phyloP scores from a whole-genome alignment of 2,888 invertebrate genomes.

The Liposcelis brunnea region DNA sequence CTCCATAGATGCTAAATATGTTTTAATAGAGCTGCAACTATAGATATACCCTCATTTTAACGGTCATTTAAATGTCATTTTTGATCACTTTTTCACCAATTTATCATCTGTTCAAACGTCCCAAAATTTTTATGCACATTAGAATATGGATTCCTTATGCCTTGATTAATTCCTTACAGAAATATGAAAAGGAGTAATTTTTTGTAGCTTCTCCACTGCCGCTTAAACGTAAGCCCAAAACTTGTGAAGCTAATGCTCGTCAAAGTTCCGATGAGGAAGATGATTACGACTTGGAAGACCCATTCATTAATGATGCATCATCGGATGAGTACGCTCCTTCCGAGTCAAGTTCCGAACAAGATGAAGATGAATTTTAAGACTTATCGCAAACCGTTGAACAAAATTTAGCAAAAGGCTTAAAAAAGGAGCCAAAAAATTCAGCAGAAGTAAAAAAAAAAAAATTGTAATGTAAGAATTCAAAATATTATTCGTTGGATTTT shows the following conservation, averaged over 20 bases:
- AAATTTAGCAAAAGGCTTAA: neutral
- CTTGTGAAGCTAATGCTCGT: conserved; percentile 15
- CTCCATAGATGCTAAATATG: no score
- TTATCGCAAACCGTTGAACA: neutral
- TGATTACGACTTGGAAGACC: conserved; percentile 25
- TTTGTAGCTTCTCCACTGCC: conserved; percentile 18
- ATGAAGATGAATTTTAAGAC: neutral
- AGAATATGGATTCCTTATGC: no score
- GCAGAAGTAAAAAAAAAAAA: no score
- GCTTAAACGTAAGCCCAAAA: conserved; percentile 17
- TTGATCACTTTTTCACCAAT: no score
- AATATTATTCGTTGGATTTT: no score
- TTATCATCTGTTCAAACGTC: no score
- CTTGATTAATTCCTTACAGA: conserved; percentile 15
- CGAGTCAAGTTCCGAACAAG: conserved; percentile 14
- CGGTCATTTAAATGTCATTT: no score
- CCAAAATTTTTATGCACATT: no score
- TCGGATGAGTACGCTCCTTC: conserved; percentile 32
- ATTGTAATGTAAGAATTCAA: no score
- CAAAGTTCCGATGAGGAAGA: conserved; percentile 24
- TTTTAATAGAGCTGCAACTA: no score
- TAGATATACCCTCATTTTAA: no score
- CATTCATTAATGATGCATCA: conserved; percentile 30
- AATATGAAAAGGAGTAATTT: conserved; percentile 11
- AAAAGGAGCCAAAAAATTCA: no score